Percentiles rank a stretch among this genome's conserved stretches.
Evolutionary conservation across 2,888 invertebrate genomes (phyloP).

Genomic region (Noctua pronuba): DNA sequence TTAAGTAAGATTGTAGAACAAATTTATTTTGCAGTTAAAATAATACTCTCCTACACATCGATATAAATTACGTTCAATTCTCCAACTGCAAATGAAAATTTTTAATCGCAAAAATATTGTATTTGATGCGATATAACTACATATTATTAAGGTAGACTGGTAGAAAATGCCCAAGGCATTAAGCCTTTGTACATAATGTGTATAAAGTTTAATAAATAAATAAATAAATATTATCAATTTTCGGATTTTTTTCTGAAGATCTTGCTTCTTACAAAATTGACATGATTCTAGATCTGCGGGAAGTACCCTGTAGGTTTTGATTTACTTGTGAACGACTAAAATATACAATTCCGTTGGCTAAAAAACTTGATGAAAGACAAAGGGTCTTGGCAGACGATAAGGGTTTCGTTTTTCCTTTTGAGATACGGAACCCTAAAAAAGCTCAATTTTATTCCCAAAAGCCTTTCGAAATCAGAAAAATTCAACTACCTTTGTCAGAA

Average conservation of each 20-base stretch:
- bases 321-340: background rate
- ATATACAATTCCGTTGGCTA: too few relatives aligned
- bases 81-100: too few relatives aligned
- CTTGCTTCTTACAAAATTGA: too few relatives aligned
- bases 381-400: background rate
- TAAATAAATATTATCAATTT: too few relatives aligned
- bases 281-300: background rate
- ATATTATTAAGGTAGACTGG: too few relatives aligned
- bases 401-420: background rate
- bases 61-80: background rate
- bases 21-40: background rate
- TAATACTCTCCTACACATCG: background rate
- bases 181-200: too few relatives aligned
- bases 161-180: too few relatives aligned
- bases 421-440: background rate
- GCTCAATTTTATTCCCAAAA: background rate
- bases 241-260: too few relatives aligned
- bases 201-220: too few relatives aligned
- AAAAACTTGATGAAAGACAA: too few relatives aligned
- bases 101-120: too few relatives aligned
- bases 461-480: conserved; percentile 1
- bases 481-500: conserved; percentile 6
- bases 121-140: too few relatives aligned
- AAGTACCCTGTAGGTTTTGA: background rate
- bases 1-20: background rate